Conservation (phyloP, 2,797 vertebrate species). For the Bradypodion pumilum region DNA sequence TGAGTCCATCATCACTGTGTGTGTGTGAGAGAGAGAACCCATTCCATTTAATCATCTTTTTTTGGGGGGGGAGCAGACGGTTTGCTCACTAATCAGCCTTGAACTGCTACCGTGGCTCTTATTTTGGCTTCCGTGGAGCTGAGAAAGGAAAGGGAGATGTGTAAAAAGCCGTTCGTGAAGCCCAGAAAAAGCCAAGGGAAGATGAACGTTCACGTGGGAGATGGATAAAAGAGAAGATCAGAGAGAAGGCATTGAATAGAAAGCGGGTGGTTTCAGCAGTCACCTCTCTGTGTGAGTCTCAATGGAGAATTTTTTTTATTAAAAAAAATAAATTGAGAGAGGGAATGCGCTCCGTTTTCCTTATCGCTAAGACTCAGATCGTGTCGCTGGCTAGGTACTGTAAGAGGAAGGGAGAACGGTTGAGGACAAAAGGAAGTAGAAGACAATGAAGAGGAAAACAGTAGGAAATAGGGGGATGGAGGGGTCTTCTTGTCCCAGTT, state of each 20-base stretch:
- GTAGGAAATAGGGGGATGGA: not conserved
- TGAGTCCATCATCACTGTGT: not conserved
- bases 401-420: not conserved
- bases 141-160: not conserved
- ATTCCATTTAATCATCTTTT: not conserved
- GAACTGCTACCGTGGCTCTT: accelerated
- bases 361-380: slow-evolving; percentile 18
- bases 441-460: not conserved
- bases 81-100: not conserved
- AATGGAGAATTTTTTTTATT: not conserved
- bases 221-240: slow-evolving; percentile 15
- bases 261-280: not conserved
- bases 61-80: not conserved
- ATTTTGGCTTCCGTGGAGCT: not conserved
- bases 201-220: not conserved
- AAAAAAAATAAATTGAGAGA: not conserved
- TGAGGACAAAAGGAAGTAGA: not conserved
- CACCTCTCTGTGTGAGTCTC: not conserved
- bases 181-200: not conserved
- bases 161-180: no score
- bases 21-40: not conserved
- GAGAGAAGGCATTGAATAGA: not conserved
- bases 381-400: not conserved
- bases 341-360: not conserved
- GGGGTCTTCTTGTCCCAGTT: not conserved